Conservation (phyloP, 2,113 vertebrate genomes). For the Physeter macrocephalus region DNA sequence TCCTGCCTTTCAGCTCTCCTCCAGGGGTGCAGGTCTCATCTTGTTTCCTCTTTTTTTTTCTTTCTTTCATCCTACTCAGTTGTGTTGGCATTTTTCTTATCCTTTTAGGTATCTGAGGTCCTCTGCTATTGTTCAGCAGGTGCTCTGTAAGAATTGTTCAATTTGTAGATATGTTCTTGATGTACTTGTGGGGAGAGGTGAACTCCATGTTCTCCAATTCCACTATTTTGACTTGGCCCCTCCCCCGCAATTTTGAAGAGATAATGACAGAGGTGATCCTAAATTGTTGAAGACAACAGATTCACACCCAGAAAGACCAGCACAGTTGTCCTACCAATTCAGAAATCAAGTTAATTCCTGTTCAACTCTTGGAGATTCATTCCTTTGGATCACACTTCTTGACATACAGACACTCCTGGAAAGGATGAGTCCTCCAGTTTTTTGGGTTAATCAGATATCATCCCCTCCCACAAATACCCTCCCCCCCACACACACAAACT, state of each 20-base stretch:
- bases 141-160: neutral
- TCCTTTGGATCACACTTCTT: neutral
- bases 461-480: neutral
- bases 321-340: neutral
- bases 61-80: neutral
- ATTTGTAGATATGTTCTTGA: neutral
- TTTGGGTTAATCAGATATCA: neutral
- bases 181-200: neutral
- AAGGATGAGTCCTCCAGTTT: neutral
- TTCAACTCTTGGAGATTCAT: neutral
- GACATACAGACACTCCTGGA: neutral
- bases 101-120: neutral
- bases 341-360: neutral
- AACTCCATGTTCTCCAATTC: neutral
- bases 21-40: neutral
- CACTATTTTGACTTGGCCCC: neutral
- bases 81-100: neutral
- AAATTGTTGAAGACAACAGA: neutral
- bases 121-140: neutral
- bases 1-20: neutral
- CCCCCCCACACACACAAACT: no score
- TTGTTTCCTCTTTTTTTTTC: neutral
- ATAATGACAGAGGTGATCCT: neutral
- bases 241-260: neutral
- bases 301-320: neutral